These are phyloP conservation scores for Agapornis canus DNA, from an alignment of 2,797 vertebrate species.

Conservation along the genomic window DNA sequence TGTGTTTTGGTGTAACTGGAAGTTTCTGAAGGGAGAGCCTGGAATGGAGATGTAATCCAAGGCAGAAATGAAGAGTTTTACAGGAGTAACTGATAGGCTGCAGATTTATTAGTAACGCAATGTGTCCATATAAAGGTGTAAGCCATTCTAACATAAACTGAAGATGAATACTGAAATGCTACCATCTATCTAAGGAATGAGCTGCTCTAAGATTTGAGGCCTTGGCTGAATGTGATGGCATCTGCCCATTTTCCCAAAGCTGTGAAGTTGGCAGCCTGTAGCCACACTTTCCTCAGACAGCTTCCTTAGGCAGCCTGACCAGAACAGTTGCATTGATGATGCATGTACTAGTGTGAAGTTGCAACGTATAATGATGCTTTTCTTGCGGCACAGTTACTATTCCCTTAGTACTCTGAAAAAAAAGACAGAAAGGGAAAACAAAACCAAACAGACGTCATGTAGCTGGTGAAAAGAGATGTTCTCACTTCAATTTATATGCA, in stretches of 20 bases:
- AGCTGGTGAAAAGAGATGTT: background rate
- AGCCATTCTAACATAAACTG: background rate
- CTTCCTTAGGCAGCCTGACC: background rate
- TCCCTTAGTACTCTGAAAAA: background rate
- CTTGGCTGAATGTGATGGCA: background rate
- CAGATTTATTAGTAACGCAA: background rate
- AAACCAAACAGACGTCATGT: background rate
- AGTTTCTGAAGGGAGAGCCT: background rate
- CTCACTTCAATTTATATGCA: background rate
- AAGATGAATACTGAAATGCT: background rate
- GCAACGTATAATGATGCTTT: background rate
- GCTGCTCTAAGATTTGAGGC: background rate
- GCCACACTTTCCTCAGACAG: background rate
- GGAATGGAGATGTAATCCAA: background rate
- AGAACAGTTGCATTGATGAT: background rate
- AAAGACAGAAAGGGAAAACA: background rate
- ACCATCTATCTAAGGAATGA: background rate
- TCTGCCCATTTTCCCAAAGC: background rate
- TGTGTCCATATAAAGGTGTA: background rate
- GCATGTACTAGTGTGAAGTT: background rate
- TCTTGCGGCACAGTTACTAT: background rate
- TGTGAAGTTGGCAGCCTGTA: background rate
- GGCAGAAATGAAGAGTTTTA: background rate
- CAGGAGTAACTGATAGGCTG: background rate
- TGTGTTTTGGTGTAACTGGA: background rate